Evolutionary conservation across 2,888 invertebrate species (phyloP).

Genomic region (Embidobia sp.): DNA sequence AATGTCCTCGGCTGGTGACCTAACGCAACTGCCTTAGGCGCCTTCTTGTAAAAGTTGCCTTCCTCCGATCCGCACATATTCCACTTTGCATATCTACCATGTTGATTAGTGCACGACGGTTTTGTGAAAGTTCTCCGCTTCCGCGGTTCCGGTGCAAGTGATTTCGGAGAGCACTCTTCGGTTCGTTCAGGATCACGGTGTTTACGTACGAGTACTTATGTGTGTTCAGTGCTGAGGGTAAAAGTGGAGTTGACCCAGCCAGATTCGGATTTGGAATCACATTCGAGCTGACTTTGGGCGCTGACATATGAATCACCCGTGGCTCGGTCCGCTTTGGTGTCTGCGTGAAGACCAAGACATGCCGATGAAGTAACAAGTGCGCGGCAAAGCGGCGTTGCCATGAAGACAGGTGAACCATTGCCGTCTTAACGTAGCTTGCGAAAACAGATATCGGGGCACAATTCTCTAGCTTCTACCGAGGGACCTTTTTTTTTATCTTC

Average conservation of each 20-base stretch:
- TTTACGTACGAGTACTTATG: no score
- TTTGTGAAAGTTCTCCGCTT: conserved; percentile 30
- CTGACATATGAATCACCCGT: conserved; percentile 74
- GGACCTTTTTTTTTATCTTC: no score
- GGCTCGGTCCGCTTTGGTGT: conserved; percentile 75
- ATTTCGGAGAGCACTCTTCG: no score
- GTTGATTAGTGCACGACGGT: conserved; percentile 6
- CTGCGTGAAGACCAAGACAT: conserved; percentile 76
- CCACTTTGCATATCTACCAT: conserved; percentile 41
- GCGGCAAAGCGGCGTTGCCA: conserved; percentile 81
- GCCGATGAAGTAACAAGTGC: conserved; percentile 81
- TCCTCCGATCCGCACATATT: conserved; percentile 45
- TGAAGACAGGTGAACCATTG: conserved; percentile 81
- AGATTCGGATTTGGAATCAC: no score
- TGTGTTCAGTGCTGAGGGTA: no score
- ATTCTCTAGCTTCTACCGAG: no score
- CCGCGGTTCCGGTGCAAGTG: no score
- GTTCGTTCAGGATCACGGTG: no score
- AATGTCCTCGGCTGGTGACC: conserved; percentile 61
- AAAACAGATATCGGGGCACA: conserved; percentile 30
- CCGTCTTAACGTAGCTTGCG: conserved; percentile 58
- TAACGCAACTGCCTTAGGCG: conserved; percentile 34
- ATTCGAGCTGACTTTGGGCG: neutral
- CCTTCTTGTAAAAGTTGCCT: conserved; percentile 44
- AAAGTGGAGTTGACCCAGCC: no score